Base-by-base conservation (phyloP, 2,888 invertebrate species). In the Psylliodes chrysocephalus region DNA sequence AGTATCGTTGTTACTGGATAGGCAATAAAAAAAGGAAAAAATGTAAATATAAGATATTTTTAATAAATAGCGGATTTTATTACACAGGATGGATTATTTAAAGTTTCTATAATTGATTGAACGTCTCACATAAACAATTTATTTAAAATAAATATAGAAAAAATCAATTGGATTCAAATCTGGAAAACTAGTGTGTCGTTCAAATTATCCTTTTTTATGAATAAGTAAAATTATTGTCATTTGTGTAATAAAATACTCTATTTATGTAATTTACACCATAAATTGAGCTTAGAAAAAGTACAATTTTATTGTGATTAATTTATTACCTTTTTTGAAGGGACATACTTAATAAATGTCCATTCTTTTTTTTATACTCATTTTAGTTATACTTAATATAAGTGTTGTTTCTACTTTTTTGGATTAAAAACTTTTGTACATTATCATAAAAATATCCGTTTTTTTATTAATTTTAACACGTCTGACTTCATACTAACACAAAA, bases 261-360 rank as follows among this genome's bases (percentile, higher is more conserved):
- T 35, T 33, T 14, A 35, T n/a, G 10, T 35, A 12, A 35, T 33
- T 25, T 2, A 35, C 12, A 35, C 6, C 17, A 15, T 28, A 28
- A 49, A 49, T 49, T 49, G 49, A 49, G 49, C 30, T 49, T 49
- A 25, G 15, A 49, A 28, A 17, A 28, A 46, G 49, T 49, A 49
- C 49, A 49, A 49, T 49, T 49, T 49, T 28, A 49, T 49, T 49
- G 49, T 49, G 49, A 49, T 49, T 49, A 49, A 17, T 49, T 49
- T 49, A 22, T 46, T 30, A 49, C 14, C 17, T 28, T 12, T n/a
- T n/a, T n/a, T n/a, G n/a, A n/a, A 25, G 12, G 25, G 19, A 7
- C 10, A 17, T 22, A 25, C 22, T 15, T 22, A 14, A 22, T n/a
- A 46, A 22, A 22, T 22, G 22, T 19, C 18, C 6, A 18, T 42